phyloP scores from a whole-genome alignment of 2,888 invertebrate genomes.

The Apoda limacodes region DNA sequence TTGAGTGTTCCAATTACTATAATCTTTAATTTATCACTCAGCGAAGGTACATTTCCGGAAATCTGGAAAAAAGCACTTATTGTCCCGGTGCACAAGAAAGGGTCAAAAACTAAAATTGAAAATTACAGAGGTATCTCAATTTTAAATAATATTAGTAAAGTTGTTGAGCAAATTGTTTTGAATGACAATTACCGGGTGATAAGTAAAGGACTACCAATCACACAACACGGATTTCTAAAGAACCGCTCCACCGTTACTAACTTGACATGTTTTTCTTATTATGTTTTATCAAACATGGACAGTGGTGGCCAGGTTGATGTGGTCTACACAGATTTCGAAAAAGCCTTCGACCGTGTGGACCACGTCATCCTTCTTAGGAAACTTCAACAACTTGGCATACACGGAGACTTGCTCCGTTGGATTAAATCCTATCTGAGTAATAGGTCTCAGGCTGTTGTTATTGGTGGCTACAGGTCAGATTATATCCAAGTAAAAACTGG shows the following conservation, averaged over 20 bases:
- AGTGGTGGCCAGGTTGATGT: no score
- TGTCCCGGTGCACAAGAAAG: not conserved
- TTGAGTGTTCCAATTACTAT: not conserved
- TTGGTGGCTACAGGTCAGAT: constrained; percentile 4
- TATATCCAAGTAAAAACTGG: constrained; percentile 1
- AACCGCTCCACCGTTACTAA: constrained; percentile 9
- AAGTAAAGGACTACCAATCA: not conserved
- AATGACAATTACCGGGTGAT: constrained; percentile 1
- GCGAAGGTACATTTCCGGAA: not conserved
- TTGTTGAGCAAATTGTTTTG: constrained; percentile 9
- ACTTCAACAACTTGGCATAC: constrained; percentile 5
- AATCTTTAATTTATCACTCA: not conserved
- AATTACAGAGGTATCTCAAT: constrained; percentile 13
- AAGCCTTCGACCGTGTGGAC: constrained; percentile 17
- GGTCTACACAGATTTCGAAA: constrained; percentile 16
- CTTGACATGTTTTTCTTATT: constrained; percentile 6
- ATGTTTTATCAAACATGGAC: constrained; percentile 9
- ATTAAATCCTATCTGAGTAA: constrained; percentile 10
- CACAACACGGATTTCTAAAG: constrained; percentile 16
- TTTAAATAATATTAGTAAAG: constrained; percentile 9
- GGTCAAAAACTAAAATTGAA: constrained; percentile 1
- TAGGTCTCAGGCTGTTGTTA: constrained; percentile 7
- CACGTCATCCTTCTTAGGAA: constrained; percentile 14
- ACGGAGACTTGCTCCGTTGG: no score
- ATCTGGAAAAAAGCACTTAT: not conserved